Evolutionary conservation across 2,113 vertebrate genomes (phyloP).

Genomic region (Tachysurus fulvidraco): DNA sequence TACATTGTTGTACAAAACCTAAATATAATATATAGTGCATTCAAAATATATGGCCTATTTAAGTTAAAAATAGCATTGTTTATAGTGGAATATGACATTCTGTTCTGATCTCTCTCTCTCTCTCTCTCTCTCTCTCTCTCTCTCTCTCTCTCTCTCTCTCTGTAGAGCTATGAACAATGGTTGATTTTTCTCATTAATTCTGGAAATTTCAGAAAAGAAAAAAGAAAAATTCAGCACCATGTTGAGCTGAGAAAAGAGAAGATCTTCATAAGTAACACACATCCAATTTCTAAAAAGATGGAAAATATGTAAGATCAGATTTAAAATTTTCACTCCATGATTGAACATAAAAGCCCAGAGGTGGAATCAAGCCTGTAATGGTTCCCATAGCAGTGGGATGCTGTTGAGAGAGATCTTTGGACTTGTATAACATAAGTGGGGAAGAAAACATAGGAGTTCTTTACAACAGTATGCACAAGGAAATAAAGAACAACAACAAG

Average conservation of each 20-base stretch:
- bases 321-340: conserved; percentile 7
- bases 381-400: conserved; percentile 53
- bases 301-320: conserved; percentile 41
- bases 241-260: background rate
- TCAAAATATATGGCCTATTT: conserved; percentile 9
- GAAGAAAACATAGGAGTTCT: conserved; percentile 61
- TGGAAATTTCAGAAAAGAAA: no score
- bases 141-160: background rate
- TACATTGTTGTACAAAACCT: background rate
- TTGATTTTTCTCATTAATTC: conserved; percentile 9
- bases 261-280: background rate
- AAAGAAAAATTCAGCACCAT: conserved; percentile 5
- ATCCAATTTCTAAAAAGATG: background rate
- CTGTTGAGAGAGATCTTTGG: conserved; percentile 50
- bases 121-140: background rate
- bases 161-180: conserved; percentile 21
- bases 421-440: conserved; percentile 66
- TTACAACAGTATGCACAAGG: conserved; percentile 61
- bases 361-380: conserved; percentile 57
- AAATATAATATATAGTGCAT: conserved; percentile 2
- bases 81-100: background rate
- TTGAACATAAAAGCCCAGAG: conserved; percentile 21
- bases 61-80: background rate
- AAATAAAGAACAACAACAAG: conserved; percentile 67
- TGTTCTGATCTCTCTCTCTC: background rate